phyloP scores from a whole-genome alignment of 2,888 invertebrate genomes.

The Euclidia mi region DNA sequence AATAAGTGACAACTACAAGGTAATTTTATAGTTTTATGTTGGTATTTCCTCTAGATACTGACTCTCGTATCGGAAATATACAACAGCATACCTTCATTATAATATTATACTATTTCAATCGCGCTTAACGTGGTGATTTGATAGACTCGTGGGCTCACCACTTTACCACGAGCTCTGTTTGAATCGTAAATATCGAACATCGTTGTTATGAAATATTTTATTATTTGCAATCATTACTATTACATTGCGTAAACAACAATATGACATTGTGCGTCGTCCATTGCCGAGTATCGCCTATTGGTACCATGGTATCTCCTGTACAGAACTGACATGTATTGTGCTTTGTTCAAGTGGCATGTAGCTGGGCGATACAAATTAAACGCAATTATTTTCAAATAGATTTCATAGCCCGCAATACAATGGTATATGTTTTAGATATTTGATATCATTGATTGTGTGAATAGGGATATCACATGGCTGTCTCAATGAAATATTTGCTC shows the following conservation, averaged over 20 bases:
- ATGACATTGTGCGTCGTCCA: background rate
- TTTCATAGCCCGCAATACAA: constrained; percentile 2
- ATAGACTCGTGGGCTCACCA: no score
- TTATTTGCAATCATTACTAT: background rate
- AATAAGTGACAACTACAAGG: no score
- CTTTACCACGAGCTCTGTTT: no score
- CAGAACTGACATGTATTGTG: background rate
- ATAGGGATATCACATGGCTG: background rate
- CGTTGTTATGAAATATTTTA: no score
- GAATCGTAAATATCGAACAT: no score
- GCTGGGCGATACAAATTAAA: constrained; percentile 3
- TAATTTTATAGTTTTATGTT: no score
- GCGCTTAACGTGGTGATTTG: no score
- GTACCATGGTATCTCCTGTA: background rate
- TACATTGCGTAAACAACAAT: constrained; percentile 2
- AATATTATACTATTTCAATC: no score
- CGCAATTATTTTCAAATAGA: constrained; percentile 1
- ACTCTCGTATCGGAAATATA: no score
- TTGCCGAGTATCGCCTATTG: background rate
- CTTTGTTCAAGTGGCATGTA: background rate
- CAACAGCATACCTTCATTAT: no score
- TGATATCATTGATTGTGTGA: background rate
- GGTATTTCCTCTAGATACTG: no score
- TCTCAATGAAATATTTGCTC: no score
- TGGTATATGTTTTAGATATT: constrained; percentile 2